These are phyloP conservation scores for Anabacerthia variegaticeps DNA, from an alignment of 2,797 vertebrate species.

Conservation along the genomic window DNA sequence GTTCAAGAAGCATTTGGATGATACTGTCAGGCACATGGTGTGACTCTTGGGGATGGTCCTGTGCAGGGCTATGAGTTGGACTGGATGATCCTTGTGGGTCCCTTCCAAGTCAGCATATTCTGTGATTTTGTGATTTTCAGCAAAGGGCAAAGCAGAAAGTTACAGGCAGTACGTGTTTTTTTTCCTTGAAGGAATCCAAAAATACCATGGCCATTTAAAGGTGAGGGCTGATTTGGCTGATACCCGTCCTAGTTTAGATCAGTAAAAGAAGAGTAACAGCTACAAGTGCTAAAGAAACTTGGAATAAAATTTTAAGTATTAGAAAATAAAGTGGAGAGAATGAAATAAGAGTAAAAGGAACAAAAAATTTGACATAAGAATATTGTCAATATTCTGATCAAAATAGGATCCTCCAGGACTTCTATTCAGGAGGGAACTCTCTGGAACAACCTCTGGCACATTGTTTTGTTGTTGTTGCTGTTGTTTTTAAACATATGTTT, in stretches of 20 bases:
- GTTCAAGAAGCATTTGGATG: background rate
- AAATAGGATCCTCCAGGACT: background rate
- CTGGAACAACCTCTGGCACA: background rate
- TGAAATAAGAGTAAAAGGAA: background rate
- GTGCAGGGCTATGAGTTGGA: background rate
- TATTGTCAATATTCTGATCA: background rate
- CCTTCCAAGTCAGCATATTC: background rate
- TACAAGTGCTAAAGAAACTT: background rate
- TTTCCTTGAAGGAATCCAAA: background rate
- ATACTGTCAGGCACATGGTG: background rate
- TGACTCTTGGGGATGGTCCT: background rate
- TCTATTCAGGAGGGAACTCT: background rate
- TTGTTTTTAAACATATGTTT: background rate
- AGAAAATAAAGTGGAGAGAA: background rate
- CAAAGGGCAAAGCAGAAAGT: background rate
- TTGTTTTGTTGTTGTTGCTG: background rate
- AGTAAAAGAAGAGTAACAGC: background rate
- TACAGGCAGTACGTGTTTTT: background rate
- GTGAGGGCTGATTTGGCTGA: background rate
- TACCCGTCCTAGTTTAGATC: background rate
- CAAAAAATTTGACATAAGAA: background rate
- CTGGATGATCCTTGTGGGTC: background rate
- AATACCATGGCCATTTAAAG: rapidly evolving
- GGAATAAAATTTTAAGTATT: background rate
- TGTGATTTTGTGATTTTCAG: background rate